Evolutionary conservation across 2,113 vertebrate genomes (phyloP).

Genomic region (Alligator sinensis): DNA sequence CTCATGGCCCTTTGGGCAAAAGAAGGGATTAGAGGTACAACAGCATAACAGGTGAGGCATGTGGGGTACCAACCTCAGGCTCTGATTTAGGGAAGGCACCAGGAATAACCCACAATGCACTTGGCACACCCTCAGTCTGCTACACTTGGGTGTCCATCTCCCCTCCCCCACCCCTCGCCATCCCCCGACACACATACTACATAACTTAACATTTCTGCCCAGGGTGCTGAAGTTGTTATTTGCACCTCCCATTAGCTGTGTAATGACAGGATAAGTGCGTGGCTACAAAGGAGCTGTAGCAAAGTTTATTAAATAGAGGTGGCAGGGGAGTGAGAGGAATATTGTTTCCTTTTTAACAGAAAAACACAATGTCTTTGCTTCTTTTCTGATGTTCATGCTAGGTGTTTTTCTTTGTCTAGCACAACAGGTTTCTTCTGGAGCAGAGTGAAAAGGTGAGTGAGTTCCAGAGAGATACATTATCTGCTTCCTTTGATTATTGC

Average conservation of each 20-base stretch:
- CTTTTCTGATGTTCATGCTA: background rate
- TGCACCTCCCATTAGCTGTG: too few relatives aligned
- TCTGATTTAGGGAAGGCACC: too few relatives aligned
- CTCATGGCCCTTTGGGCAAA: background rate
- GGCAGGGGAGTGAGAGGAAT: rapidly evolving
- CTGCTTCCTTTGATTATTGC: background rate
- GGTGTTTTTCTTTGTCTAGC: background rate
- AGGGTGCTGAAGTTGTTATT: too few relatives aligned
- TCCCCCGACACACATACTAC: too few relatives aligned
- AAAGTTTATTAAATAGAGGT: background rate
- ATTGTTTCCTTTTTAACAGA: background rate
- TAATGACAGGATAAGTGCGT: too few relatives aligned
- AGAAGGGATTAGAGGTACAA: background rate
- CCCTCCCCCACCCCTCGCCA: too few relatives aligned
- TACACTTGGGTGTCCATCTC: too few relatives aligned
- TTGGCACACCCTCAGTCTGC: too few relatives aligned
- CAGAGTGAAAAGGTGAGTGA: background rate
- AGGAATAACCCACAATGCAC: too few relatives aligned
- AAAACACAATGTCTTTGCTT: background rate
- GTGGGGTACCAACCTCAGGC: background rate
- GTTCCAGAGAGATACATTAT: background rate
- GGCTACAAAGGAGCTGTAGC: background rate
- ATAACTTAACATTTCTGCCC: too few relatives aligned
- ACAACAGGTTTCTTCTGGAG: background rate
- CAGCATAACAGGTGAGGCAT: background rate